Evolutionary conservation across 1,140 invertebrate species (phyloP).

Genomic region (Heliconius nattereri): DNA sequence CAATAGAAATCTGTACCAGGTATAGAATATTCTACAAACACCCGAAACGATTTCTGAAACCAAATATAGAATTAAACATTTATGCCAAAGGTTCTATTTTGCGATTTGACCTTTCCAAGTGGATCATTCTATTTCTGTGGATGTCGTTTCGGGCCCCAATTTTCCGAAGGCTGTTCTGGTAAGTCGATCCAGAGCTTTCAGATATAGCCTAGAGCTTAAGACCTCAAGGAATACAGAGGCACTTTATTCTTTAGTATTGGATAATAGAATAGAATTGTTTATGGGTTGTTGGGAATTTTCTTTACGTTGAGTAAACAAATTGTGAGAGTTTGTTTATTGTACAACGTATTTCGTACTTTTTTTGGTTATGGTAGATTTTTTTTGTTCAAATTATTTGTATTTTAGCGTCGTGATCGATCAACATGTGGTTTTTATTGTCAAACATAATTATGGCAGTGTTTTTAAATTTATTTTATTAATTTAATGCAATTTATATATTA

Average conservation of each 20-base stretch:
- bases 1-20: conserved; percentile 23
- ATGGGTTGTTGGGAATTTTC: no score
- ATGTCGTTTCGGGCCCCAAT: conserved; percentile 28
- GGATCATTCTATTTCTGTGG: conserved; percentile 34
- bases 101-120: conserved; percentile 33
- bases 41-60: conserved; percentile 30
- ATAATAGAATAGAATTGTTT: no score
- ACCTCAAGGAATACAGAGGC: neutral
- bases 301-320: no score
- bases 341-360: no score
- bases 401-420: no score
- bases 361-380: no score
- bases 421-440: no score
- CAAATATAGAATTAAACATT: conserved; percentile 36
- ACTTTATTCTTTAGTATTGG: neutral
- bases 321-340: no score
- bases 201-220: neutral
- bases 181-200: conserved; percentile 7
- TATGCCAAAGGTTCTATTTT: conserved; percentile 32
- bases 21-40: conserved; percentile 23
- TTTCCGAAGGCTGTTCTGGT: conserved; percentile 19
- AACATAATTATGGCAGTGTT: no score
- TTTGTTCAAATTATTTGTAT: no score
- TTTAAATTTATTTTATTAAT: no score
- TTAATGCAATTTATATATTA: no score